phyloP scores from a whole-genome alignment of 1,140 invertebrate species.

The Drosophila parvula region DNA sequence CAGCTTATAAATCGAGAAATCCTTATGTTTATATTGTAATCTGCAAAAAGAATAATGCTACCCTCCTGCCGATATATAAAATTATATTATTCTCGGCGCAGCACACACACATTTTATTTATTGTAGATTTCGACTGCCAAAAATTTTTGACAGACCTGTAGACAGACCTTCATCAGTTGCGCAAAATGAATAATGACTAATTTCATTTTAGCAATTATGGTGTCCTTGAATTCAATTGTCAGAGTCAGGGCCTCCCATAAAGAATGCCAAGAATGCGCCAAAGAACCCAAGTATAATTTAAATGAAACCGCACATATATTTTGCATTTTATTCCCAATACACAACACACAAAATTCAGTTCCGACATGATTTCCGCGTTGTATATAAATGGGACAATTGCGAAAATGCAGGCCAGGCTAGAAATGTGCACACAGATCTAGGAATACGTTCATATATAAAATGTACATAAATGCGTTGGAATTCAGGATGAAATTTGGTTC shows the following conservation, averaged over 20 bases:
- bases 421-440: conserved; percentile 8
- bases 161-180: conserved; percentile 50
- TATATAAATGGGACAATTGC: conserved; percentile 38
- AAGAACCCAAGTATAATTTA: conserved; percentile 25
- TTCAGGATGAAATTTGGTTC: conserved; percentile 58
- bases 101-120: neutral
- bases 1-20: neutral
- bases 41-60: neutral
- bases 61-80: neutral
- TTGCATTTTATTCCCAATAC: conserved; percentile 4
- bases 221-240: conserved; percentile 78
- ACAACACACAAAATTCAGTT: conserved; percentile 1
- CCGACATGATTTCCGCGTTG: conserved; percentile 26
- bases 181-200: conserved; percentile 60
- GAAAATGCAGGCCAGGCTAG: neutral
- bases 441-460: neutral
- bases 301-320: conserved; percentile 9
- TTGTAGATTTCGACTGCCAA: conserved; percentile 30
- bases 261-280: conserved; percentile 47
- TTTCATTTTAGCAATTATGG: conserved; percentile 66
- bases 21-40: conserved; percentile 1
- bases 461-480: conserved; percentile 28
- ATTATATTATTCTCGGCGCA: conserved; percentile 19
- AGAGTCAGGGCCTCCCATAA: conserved; percentile 66
- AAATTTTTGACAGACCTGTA: conserved; percentile 43